Evolutionary conservation across 64 coral and sea anemone genomes (phyloP).

Genomic region (Acropora tenuis): DNA sequence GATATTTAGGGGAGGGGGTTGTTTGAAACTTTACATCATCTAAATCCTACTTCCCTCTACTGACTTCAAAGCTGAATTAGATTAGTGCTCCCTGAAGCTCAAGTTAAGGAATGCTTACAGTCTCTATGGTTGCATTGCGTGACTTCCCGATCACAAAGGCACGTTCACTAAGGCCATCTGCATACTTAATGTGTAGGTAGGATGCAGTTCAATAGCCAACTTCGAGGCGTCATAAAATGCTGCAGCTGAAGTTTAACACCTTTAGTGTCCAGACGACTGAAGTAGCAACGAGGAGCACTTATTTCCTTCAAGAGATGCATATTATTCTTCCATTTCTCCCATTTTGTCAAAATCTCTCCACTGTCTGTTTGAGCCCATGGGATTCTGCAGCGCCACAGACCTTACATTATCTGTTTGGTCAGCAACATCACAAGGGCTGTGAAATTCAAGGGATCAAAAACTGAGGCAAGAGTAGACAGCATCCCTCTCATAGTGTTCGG

Average conservation of each 20-base stretch:
- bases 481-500: constrained; percentile 19
- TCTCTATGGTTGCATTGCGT: not conserved
- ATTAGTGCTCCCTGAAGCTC: constrained; percentile 38
- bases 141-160: not conserved
- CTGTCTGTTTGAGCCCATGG: constrained; percentile 14
- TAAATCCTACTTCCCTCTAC: too few relatives aligned
- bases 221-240: constrained; percentile 59
- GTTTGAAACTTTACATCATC: too few relatives aligned
- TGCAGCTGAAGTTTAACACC: constrained; percentile 32
- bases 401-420: constrained; percentile 28
- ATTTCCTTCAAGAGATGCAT: not conserved
- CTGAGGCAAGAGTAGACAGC: not conserved
- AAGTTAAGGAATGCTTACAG: constrained; percentile 15
- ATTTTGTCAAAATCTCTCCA: not conserved
- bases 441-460: constrained; percentile 23
- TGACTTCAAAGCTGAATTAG: too few relatives aligned
- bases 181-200: constrained; percentile 43
- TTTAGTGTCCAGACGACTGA: not conserved
- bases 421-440: constrained; percentile 9
- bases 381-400: not conserved
- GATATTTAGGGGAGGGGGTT: too few relatives aligned
- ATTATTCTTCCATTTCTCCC: constrained; percentile 36
- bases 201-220: constrained; percentile 40
- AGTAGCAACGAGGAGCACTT: constrained; percentile 17
- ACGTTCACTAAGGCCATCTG: constrained; percentile 29